phyloP scores from a whole-genome alignment of 2,888 invertebrate species.

The Tigriopus californicus region DNA sequence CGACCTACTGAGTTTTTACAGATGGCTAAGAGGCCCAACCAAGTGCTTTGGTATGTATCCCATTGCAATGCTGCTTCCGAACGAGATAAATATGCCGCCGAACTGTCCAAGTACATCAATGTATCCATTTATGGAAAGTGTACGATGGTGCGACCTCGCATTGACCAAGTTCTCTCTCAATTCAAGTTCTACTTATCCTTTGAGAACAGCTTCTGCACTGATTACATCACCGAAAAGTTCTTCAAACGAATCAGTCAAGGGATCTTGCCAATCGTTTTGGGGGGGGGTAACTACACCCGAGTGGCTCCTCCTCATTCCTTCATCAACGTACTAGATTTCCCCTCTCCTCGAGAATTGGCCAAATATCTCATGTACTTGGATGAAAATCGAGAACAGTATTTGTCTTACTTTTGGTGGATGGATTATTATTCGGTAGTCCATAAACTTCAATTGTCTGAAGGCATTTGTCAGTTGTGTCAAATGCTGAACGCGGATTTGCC shows the following conservation, averaged over 20 bases:
- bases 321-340: constrained; percentile 21
- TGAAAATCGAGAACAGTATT: constrained; percentile 19
- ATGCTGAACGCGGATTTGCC: too few relatives aligned
- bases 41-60: too few relatives aligned
- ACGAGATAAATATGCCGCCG: too few relatives aligned
- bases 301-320: constrained; percentile 20
- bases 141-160: too few relatives aligned
- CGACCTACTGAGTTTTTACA: too few relatives aligned
- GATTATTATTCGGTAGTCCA: constrained; percentile 13
- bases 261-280: constrained; percentile 22
- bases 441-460: not conserved
- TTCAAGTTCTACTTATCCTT: not conserved
- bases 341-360: constrained; percentile 19
- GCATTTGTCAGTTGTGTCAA: too few relatives aligned
- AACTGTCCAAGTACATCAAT: too few relatives aligned
- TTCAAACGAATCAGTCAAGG: constrained; percentile 19
- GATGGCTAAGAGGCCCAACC: too few relatives aligned
- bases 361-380: constrained; percentile 19
- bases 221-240: constrained; percentile 23
- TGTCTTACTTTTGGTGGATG: constrained; percentile 20
- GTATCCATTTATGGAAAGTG: too few relatives aligned
- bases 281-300: constrained; percentile 20
- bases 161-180: not conserved
- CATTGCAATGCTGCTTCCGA: too few relatives aligned
- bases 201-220: constrained; percentile 16